Evolutionary conservation across 2,888 invertebrate genomes (phyloP).

Genomic region (Perizoma affinitatum): DNA sequence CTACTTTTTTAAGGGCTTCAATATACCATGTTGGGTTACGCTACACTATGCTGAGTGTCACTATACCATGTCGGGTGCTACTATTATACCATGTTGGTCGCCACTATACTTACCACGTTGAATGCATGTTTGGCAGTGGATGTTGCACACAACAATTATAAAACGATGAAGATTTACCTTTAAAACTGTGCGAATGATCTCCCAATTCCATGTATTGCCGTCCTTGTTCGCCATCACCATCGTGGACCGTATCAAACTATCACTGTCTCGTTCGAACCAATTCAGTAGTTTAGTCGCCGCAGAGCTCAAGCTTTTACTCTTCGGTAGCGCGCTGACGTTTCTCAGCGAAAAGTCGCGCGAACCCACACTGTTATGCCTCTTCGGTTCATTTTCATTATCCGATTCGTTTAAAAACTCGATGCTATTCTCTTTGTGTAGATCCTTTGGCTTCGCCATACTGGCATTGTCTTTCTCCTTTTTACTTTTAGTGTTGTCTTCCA

Average conservation of each 20-base stretch:
- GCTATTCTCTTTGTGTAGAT: slow-evolving; percentile 64
- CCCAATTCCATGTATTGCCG: slow-evolving; percentile 96
- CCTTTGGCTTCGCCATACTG: slow-evolving; percentile 60
- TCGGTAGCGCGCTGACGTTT: slow-evolving; percentile 75
- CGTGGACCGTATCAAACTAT: slow-evolving; percentile 90
- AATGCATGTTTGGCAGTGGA: too few species aligned
- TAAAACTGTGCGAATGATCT: slow-evolving; percentile 92
- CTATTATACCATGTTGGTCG: not conserved
- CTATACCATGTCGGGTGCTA: too few species aligned
- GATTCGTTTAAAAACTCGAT: slow-evolving; percentile 73
- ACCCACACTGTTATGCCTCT: slow-evolving; percentile 70
- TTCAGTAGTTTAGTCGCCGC: slow-evolving; percentile 78
- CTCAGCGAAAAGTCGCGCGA: slow-evolving; percentile 72
- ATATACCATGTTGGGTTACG: not conserved
- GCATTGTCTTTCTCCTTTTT: slow-evolving; percentile 74
- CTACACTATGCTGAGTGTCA: too few species aligned
- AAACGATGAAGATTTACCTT: slow-evolving; percentile 71
- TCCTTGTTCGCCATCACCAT: slow-evolving; percentile 92
- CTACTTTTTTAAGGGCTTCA: too few species aligned
- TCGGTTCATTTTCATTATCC: slow-evolving; percentile 70
- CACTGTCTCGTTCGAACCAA: slow-evolving; percentile 85
- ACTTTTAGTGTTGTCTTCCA: slow-evolving; percentile 65
- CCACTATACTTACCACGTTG: not conserved
- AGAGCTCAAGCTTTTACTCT: slow-evolving; percentile 77
- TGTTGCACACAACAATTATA: too few species aligned